Percentiles rank a stretch among this genome's conserved stretches.
Conservation (phyloP, 2,888 invertebrate species). For the Drosophila pseudotakahashii region DNA sequence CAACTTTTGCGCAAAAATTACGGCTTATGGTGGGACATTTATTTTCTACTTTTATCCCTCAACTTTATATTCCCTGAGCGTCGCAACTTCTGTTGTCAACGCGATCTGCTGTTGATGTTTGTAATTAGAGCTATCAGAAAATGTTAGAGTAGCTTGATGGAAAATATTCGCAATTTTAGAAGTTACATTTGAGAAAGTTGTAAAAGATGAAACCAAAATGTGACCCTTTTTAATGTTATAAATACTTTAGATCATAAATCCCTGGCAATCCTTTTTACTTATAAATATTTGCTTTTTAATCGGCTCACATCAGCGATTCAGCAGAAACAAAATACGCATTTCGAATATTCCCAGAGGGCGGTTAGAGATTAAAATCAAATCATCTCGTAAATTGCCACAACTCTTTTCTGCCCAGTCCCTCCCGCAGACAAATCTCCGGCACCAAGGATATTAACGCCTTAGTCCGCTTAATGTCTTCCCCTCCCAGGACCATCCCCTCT, state of each 20-base stretch:
- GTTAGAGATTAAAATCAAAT: slow-evolving; percentile 70
- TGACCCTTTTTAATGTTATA: too few species aligned
- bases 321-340: slow-evolving; percentile 20
- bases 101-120: slow-evolving; percentile 57
- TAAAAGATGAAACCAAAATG: neutral
- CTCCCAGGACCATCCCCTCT: slow-evolving; percentile 3
- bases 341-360: slow-evolving; percentile 36
- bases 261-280: slow-evolving; percentile 14
- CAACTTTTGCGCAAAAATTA: slow-evolving; percentile 57
- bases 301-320: slow-evolving; percentile 47
- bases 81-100: slow-evolving; percentile 63
- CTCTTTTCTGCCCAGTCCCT: slow-evolving; percentile 45
- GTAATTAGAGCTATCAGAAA: slow-evolving; percentile 70
- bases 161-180: neutral
- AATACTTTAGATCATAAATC: too few species aligned
- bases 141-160: slow-evolving; percentile 10
- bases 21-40: slow-evolving; percentile 68
- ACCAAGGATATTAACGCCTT: slow-evolving; percentile 71
- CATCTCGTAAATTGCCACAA: slow-evolving; percentile 62
- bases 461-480: slow-evolving; percentile 53
- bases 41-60: slow-evolving; percentile 12
- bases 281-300: slow-evolving; percentile 48
- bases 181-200: neutral
- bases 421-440: slow-evolving; percentile 22
- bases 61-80: slow-evolving; percentile 62